A percentile compares a stretch with the other conserved stretches of the same genome.
Evolutionary conservation across 1,140 invertebrate species (phyloP).

Genomic region (Spodoptera frugiperda): DNA sequence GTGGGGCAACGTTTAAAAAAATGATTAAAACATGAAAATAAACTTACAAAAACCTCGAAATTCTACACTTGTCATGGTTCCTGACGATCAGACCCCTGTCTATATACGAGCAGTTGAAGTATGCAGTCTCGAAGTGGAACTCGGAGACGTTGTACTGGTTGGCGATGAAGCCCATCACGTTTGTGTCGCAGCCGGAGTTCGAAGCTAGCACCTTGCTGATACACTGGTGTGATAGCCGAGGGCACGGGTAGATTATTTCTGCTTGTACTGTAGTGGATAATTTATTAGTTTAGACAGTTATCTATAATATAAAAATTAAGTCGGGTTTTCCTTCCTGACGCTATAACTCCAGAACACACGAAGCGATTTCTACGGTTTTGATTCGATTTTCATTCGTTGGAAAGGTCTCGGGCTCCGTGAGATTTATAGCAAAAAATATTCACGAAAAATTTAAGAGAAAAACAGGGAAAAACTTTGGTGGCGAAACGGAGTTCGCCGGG

Average conservation of each 20-base stretch:
- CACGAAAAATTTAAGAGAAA: no score
- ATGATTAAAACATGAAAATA: not conserved
- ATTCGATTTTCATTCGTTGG: no score
- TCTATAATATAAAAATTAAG: no score
- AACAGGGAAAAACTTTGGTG: no score
- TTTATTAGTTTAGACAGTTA: no score
- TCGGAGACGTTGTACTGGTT: slow-evolving; percentile 53
- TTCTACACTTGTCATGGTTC: slow-evolving; percentile 65
- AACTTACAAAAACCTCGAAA: slow-evolving; percentile 76
- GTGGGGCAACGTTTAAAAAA: no score
- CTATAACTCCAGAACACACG: no score
- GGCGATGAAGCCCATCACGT: slow-evolving; percentile 55
- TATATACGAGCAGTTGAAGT: slow-evolving; percentile 71
- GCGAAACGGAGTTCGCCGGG: no score
- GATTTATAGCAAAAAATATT: no score
- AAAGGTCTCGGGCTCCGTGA: no score
- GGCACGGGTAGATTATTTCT: slow-evolving; percentile 59
- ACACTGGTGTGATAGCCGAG: slow-evolving; percentile 51
- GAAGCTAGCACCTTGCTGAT: slow-evolving; percentile 58
- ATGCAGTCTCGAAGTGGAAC: slow-evolving; percentile 65
- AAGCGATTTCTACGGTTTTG: no score
- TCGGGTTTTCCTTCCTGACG: no score
- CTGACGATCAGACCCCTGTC: slow-evolving; percentile 63
- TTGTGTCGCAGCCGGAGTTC: slow-evolving; percentile 62
- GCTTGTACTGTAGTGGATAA: slow-evolving; percentile 24